Base-by-base conservation (phyloP, 1,140 invertebrate genomes). In the Bombus huntii region DNA sequence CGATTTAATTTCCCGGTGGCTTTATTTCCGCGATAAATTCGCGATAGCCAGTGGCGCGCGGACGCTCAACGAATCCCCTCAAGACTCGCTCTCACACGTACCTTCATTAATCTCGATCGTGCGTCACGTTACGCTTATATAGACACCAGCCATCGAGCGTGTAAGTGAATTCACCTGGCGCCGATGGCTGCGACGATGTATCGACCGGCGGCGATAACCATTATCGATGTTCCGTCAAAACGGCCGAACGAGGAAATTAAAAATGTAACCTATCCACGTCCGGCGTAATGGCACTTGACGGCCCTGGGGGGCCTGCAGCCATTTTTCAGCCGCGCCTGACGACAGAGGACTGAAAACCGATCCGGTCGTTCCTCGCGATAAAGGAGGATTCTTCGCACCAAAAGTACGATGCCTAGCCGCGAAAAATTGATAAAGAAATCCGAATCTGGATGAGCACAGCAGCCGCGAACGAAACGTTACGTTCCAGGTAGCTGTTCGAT, bases 211-310 rank as follows among this genome's bases (percentile, higher is more conserved):
- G 65, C 79, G 86, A 82, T 89, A 88, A 89, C 77, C 76, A 70
- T 89, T 90, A 91, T 89, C 87, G 90, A 89, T 90, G 75, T 90
- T 71, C 88, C 83, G 90, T 90, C 89, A 86, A 83, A 85, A 89
- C 89, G 66, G 25, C 31, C 80, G 85, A 87, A 88, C 83, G 72
- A 88, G 83, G 81, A 85, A 92, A 90, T 91, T 89, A 91, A 92
- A 92, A 92, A 92, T 92, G 81, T 87, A 92, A 86, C 81, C 78
- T 78, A 88, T 82, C 68, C 80, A 37, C 81, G 81, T 84, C 66
- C 62, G 39, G 81, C 22, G 75, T 88, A 83, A 85, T 77, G 68
- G 44, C 78, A 83, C 79, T 85, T 72, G 84, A 91, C 82, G 71
- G 70, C 59, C 65, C 80, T 47, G 47, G 57, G 34, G 68, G 70